Base-by-base conservation (phyloP, 2,888 invertebrate species). In the Aporophyla nigra region DNA sequence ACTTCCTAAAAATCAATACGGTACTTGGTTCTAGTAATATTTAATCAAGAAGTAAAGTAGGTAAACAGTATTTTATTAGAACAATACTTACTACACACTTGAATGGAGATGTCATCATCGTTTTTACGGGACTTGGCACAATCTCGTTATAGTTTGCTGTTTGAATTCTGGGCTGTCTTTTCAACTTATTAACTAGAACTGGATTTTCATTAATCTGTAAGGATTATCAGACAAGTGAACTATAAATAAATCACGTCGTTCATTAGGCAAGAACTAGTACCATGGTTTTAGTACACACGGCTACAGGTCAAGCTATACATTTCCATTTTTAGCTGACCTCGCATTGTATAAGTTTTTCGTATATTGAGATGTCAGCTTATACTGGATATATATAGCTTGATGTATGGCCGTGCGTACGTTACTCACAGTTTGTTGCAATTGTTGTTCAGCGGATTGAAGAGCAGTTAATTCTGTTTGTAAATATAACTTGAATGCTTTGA, bases 111-210 rank as follows among this genome's bases (percentile, higher is more conserved):
- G 92, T 92, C 81, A 96, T 95, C 6, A 95, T 67, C 21, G 87
- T 87, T 86, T 92, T 92, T 10, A 96, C 95, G 4, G 96, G 96
- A 87, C 96, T 96, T 5, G 93, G 93, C 2, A 95, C 91, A 51
- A 95, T 92, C 63, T 93, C 90, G 33, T 90, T 94, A 76, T 91
- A 95, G 43, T 90, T 90, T 59, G 91, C 91, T 16, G 86, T 83
- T 71, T 83, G 82, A 1, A 86, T 54, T 87, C 90, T 92, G 12
- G 84, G 76, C 43, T 72, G 73, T 51, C 76, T 87, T 83, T 86
- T 91, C 1, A 80, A 71, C 12, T 83, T 85, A 71, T 68, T 75
- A 0, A 74, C 69, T 53, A 82, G 69, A 33, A 72, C 53, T 54
- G 86, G 75, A 68, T 85, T 81, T 43, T 90, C 85, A 58, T 88